Conservation (phyloP, 2,888 invertebrate genomes). For the Pherbina coryleti region DNA sequence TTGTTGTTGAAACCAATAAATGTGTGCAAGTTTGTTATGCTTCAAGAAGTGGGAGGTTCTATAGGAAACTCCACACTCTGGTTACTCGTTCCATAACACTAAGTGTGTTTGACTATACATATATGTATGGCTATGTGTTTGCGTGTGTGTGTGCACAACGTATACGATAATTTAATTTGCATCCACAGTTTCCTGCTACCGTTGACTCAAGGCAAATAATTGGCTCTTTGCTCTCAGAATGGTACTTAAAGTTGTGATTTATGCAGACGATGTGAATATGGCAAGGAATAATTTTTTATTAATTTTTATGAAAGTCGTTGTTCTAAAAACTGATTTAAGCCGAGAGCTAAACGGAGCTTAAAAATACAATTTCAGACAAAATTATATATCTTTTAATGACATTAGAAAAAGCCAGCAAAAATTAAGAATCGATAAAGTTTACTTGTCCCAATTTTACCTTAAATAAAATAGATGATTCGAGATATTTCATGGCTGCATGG, state of each 20-base stretch:
- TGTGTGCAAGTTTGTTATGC: not conserved
- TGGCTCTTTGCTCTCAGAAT: not conserved
- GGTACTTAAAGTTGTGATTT: not conserved
- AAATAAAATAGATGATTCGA: too few species aligned
- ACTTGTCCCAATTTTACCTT: too few species aligned
- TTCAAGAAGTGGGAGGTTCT: not conserved
- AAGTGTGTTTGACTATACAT: not conserved
- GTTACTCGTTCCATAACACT: not conserved
- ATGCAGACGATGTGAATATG: not conserved
- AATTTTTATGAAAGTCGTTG: not conserved
- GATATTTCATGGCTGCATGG: too few species aligned
- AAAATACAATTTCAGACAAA: too few species aligned
- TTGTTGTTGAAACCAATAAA: not conserved
- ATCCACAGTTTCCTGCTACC: not conserved
- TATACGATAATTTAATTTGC: conserved; percentile 15
- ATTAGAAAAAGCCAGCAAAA: too few species aligned
- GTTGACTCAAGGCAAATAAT: not conserved
- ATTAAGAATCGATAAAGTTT: too few species aligned
- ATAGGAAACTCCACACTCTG: not conserved
- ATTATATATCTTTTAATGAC: too few species aligned
- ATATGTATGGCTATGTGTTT: not conserved
- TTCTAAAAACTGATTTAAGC: too few species aligned
- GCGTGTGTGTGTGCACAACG: not conserved
- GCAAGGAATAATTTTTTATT: not conserved
- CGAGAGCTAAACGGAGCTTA: too few species aligned